Conservation (phyloP, 2,113 vertebrate genomes). For the Castor canadensis region DNA sequence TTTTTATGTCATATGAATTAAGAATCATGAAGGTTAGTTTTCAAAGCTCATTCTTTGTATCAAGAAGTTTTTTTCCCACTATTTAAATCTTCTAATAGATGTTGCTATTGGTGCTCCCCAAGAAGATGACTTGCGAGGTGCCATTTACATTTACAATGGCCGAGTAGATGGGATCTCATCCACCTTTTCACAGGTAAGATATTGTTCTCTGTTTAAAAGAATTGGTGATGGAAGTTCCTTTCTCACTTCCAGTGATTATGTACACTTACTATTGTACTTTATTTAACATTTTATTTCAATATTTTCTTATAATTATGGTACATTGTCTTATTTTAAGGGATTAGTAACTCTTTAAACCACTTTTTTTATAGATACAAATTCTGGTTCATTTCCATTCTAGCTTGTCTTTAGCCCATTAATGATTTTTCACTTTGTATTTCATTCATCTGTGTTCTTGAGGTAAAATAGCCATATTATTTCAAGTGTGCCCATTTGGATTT, state of each 20-base stretch:
- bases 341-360: neutral
- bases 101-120: conserved; percentile 92
- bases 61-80: neutral
- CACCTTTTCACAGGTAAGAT: conserved; percentile 87
- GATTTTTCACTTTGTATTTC: neutral
- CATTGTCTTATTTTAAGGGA: neutral
- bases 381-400: neutral
- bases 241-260: neutral
- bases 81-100: conserved; percentile 80
- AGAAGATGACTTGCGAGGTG: conserved; percentile 88
- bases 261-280: neutral
- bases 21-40: neutral
- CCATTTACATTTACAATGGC: conserved; percentile 93
- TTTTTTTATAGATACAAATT: neutral
- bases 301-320: neutral
- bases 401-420: neutral
- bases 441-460: conserved; percentile 25
- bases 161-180: conserved; percentile 86
- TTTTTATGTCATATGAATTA: neutral
- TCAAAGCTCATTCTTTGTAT: neutral
- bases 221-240: neutral
- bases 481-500: neutral
- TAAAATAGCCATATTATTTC: neutral
- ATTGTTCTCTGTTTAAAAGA: neutral
- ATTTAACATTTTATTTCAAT: neutral